A percentile compares a stretch with the other conserved stretches of the same genome.
Evolutionary conservation across 2,797 vertebrate species (phyloP).

Genomic region (Meriones psammophilus): DNA sequence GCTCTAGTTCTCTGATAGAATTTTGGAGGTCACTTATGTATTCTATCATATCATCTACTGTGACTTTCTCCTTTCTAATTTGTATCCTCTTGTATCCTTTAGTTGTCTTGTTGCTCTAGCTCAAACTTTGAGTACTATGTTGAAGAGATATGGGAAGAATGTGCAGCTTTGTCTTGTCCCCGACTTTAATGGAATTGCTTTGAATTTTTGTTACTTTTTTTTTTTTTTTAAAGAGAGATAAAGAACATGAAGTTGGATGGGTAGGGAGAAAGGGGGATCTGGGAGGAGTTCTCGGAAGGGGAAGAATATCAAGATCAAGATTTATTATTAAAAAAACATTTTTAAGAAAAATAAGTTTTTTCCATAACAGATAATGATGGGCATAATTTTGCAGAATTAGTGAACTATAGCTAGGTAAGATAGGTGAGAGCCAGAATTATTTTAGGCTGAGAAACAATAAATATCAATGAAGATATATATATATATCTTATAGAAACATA

Average conservation of each 20-base stretch:
- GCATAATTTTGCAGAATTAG: constrained; percentile 6
- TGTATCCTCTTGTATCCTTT: no score
- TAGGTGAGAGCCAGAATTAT: neutral
- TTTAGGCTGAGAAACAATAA: neutral
- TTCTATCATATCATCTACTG: no score
- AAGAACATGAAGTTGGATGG: neutral
- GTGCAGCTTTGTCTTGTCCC: no score
- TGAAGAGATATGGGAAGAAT: no score
- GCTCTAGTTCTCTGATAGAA: no score
- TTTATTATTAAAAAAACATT: no score
- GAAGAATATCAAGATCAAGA: neutral
- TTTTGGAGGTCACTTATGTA: no score
- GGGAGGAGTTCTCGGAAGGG: neutral
- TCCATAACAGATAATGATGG: neutral
- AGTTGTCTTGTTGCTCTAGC: no score
- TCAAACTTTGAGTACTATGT: no score
- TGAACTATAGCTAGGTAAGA: neutral
- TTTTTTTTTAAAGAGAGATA: neutral
- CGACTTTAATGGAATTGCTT: no score
- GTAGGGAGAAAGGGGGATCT: neutral
- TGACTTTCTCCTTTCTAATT: no score
- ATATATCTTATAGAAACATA: neutral
- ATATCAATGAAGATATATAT: neutral
- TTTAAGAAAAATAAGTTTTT: neutral
- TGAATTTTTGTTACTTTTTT: no score